These are phyloP conservation scores for Pomatostomus ruficeps DNA, from an alignment of 2,113 vertebrate genomes.

Conservation along the genomic window DNA sequence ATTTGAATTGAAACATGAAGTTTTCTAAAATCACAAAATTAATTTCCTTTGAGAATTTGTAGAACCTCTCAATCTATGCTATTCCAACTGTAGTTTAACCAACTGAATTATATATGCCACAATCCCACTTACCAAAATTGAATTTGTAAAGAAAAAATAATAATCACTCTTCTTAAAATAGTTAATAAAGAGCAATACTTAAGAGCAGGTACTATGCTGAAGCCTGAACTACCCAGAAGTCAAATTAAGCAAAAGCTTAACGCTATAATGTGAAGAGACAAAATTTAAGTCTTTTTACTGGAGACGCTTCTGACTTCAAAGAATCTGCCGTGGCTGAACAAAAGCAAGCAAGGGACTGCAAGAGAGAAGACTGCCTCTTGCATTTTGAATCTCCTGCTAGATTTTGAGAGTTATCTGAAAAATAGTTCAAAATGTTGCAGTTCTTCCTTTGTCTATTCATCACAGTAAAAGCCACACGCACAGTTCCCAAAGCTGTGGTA, in stretches of 20 bases:
- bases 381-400: constrained; percentile 1
- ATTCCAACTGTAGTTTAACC: background rate
- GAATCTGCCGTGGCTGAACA: background rate
- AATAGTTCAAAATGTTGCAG: constrained; percentile 16
- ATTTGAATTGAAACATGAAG: background rate
- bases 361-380: background rate
- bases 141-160: background rate
- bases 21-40: background rate
- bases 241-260: background rate
- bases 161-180: background rate
- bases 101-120: background rate
- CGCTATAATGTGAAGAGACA: background rate
- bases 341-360: background rate
- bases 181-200: background rate
- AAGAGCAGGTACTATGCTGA: background rate
- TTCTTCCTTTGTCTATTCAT: background rate
- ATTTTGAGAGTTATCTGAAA: constrained; percentile 2
- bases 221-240: background rate
- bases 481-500: constrained; percentile 24
- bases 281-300: background rate
- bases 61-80: background rate
- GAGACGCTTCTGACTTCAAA: constrained; percentile 16
- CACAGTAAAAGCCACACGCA: background rate
- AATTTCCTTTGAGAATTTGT: background rate
- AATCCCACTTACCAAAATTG: background rate